Base-by-base conservation (phyloP, 2,888 invertebrate species). In the Himalopsyche anomala region DNA sequence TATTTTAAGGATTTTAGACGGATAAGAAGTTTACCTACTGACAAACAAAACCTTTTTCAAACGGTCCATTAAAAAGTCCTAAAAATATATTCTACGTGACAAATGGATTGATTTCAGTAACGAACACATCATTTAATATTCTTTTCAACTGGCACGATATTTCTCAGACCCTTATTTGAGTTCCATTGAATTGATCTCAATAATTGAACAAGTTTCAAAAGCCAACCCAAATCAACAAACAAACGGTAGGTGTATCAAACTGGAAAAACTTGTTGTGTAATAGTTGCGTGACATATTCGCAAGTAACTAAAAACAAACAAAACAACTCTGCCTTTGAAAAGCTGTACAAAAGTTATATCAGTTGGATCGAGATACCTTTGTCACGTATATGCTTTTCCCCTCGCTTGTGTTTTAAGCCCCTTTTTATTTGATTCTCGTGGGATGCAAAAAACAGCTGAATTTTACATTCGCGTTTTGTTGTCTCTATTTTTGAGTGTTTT, bases 271-370 rank as follows among this genome's bases (percentile, higher is more conserved):
- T 62, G 19, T 19, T 51, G 51, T 51, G 15, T 51, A 15, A 51
- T 28, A 62, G 62, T 62, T 62, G n/a, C 28, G 62, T 62, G 62
- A 62, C 62, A 62, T 62, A 62, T 62, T 62, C 62, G 62, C 62
- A 28, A 62, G 62, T 28, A 62, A 62, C 62, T 6, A 62, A 62
- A 62, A n/a, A 28, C 62, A 62, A 62, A 62, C 62, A 62, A 62
- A 62, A 62, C 62, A 62, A 62, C 62, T 62, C 28, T 62, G n/a
- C 62, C 28, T 28, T 62, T 62, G 62, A 62, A 62, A 62, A 62
- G 28, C 62, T 28, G 62, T 19, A 62, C 62, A 19, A 19, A 62
- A 62, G 62, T 62, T 62, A 62, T 62, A 62, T 62, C 62, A 62
- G 62, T 28, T 62, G n/a, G 8, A 28, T 62, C 62, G n/a, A 62